phyloP scores from a whole-genome alignment of 2,113 vertebrate genomes.

The Emydura subglobosa region DNA sequence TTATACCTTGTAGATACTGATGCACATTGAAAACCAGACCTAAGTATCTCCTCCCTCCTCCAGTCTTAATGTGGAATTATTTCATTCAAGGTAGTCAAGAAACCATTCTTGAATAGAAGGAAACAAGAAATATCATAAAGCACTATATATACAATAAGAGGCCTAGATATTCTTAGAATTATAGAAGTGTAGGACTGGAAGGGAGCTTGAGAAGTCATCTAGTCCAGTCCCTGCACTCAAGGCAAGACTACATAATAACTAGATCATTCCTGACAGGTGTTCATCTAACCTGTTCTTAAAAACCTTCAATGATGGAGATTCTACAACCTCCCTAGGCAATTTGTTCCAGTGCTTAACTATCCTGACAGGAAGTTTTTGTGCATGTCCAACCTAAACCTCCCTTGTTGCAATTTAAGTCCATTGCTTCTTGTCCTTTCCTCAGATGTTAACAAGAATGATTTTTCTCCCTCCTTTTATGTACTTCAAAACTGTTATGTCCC shows the following conservation, averaged over 20 bases:
- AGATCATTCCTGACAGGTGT: neutral
- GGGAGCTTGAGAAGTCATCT: neutral
- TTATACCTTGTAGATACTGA: neutral
- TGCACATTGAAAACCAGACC: neutral
- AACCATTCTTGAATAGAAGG: neutral
- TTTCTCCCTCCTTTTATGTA: neutral
- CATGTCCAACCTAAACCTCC: neutral
- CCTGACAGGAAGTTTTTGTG: neutral
- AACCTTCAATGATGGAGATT: neutral
- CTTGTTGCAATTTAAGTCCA: neutral
- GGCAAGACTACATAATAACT: neutral
- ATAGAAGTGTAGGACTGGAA: neutral
- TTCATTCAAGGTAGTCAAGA: neutral
- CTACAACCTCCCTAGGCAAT: neutral
- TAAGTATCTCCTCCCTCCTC: neutral
- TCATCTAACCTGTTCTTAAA: neutral
- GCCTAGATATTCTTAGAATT: neutral
- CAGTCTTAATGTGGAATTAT: neutral
- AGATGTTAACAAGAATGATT: neutral
- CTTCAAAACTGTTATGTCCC: neutral
- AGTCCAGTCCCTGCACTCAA: neutral
- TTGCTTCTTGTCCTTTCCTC: neutral
- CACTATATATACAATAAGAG: neutral
- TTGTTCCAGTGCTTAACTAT: neutral
- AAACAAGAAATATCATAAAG: neutral